Evolutionary conservation across 2,113 vertebrate species (phyloP), one percentile per base, ranked within the genome.

Genomic region (Rhabdomys dilectus): DNA sequence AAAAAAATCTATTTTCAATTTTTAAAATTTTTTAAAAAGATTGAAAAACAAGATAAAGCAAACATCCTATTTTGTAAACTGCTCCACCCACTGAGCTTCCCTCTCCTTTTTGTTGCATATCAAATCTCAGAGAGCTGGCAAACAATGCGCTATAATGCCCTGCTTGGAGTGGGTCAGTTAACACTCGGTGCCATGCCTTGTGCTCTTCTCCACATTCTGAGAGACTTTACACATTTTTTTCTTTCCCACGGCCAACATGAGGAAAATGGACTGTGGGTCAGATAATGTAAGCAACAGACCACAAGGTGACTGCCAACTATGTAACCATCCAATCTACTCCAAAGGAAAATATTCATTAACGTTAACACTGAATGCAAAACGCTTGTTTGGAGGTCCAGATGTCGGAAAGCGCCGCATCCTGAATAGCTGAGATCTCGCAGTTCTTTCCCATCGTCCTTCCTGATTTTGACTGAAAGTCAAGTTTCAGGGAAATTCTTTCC

Each of bases 401-500:
- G 97, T 97, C 96, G 96, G 94, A 97, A 98, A 98, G 97, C 88
- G 97, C 96, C 94, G 93, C 95, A 96, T 98, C 97, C 97, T 96
- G 96, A 97, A 98, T 95, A 98, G 95, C 89, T 97, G 97, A 97
- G 97, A 96, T 96, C 91, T 97, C 98, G 97, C 93, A 66, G 26
- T 53, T 96, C 97, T 98, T 98, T 98, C 89, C 97, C 97, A 98
- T 98, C 96, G 97, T 98, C 97, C 95, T 98, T 98, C 97, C 98
- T 98, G 98, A 97, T 98, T 98, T 98, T 98, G 97, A 98, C 97
- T 2, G 0, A 94, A 96, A 97, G 98, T 98, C 96, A 97, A 98
- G 96, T 98, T 98, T 97, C 77, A 48, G 96, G 98, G 82, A 98
- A 98, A 98, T 97, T 98, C 98, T 98, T 98, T 99, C 98, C 98